phyloP scores from a whole-genome alignment of 2,888 invertebrate species.

The Anorthoa munda region DNA sequence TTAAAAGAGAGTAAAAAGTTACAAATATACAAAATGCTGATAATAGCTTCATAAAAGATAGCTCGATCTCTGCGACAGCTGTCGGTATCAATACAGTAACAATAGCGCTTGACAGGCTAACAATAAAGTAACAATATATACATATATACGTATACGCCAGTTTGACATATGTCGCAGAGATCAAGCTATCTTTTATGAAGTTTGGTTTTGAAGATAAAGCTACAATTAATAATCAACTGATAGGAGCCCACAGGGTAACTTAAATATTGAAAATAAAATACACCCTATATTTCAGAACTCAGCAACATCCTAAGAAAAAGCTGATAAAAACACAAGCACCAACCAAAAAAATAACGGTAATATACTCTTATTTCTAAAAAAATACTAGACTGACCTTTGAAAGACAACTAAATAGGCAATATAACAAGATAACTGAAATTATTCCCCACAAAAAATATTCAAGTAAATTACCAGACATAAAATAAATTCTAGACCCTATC shows the following conservation, averaged over 20 bases:
- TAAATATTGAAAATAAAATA: neutral
- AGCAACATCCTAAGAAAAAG: neutral
- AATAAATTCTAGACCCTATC: conserved; percentile 7
- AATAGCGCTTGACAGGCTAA: too few relatives aligned
- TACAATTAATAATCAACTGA: neutral
- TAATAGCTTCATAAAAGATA: too few relatives aligned
- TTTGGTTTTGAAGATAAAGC: neutral
- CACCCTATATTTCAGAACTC: neutral
- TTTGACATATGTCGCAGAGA: too few relatives aligned
- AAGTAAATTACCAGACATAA: conserved; percentile 10
- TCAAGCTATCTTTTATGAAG: too few relatives aligned
- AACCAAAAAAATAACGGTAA: neutral
- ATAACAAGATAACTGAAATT: neutral
- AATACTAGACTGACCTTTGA: neutral
- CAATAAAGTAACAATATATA: too few relatives aligned
- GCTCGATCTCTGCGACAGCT: too few relatives aligned
- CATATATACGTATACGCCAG: too few relatives aligned
- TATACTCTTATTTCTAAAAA: neutral
- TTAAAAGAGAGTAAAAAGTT: conserved; percentile 25
- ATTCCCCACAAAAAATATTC: conserved; percentile 15
- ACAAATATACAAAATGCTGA: neutral
- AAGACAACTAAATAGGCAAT: conserved; percentile 5
- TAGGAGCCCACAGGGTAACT: neutral
- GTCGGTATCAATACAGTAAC: too few relatives aligned
- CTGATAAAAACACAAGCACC: neutral